Evolutionary conservation across 2,113 vertebrate species (phyloP).

Genomic region (Emydura subglobosa): DNA sequence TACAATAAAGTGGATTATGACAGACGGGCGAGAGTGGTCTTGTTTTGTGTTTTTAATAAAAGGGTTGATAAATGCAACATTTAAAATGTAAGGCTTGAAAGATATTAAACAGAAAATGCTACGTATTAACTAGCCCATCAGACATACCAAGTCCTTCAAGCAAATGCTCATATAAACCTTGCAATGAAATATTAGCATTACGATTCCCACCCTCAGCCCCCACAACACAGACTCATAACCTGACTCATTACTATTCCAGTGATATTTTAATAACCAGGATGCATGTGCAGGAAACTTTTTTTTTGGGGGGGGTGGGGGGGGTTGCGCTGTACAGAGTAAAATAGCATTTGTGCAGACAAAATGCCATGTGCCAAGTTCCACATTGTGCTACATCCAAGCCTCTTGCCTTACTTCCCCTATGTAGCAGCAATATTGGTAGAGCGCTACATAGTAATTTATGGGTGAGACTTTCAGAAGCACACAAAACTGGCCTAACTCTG

Average conservation of each 20-base stretch:
- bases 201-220: neutral
- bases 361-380: neutral
- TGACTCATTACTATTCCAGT: neutral
- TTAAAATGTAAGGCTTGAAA: constrained; percentile 32
- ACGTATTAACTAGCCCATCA: neutral
- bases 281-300: neutral
- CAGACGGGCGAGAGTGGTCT: constrained; percentile 46
- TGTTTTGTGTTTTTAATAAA: constrained; percentile 66
- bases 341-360: neutral
- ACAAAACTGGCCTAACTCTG: neutral
- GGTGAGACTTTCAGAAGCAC: neutral
- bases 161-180: neutral
- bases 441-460: neutral
- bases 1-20: constrained; percentile 62
- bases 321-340: neutral
- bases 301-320: neutral
- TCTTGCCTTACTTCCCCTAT: neutral
- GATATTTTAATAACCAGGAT: neutral
- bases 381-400: neutral
- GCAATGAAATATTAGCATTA: neutral
- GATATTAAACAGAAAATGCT: neutral
- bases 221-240: accelerated
- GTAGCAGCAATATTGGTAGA: neutral
- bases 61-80: constrained; percentile 49
- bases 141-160: neutral